Base-by-base conservation (phyloP, 2,113 vertebrate species). In the Boulengeromyrus knoepffleri region DNA sequence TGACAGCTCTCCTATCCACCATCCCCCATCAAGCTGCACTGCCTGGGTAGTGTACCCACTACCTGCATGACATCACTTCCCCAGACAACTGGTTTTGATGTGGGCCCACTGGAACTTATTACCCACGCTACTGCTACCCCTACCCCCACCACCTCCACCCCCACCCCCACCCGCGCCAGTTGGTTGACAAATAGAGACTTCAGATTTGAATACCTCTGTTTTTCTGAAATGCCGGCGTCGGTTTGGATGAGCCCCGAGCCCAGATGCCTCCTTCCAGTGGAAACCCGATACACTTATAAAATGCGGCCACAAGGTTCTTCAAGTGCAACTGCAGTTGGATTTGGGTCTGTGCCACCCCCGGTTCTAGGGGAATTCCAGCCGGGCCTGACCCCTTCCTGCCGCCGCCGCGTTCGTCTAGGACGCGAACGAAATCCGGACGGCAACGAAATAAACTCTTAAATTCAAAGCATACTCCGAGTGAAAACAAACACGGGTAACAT, bases 361-460 rank as follows among this genome's bases (percentile, higher is more conserved):
- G 39, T 80, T 77, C 24, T 39, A 85, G 83, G 93, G 94, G 93
- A 92, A 93, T 94, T 93, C 94, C 93, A 93, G 90, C 91, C 85
- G 46, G 92, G 31, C 8, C 93, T 89, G 24, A 58, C 92, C 91
- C 31, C 88, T 92, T 92, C 93, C 91, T 92, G 90, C 90, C 58
- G 31, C 36, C 6, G 19, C 91, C 66, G 88, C 89, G 91, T 94
- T 92, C 88, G 90, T 92, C 90, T 90, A 31, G 70, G 62, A 90
- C 91, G 91, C 86, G 90, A 93, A 90, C 89, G 86, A 88, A 85
- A 46, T 52, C 91, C 91, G 56, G 86, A 91, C 19, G 53, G 77
- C 86, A 88, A 93, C 90, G 90, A 92, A 93, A 93, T 91, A 91
- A 93, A 92, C 90, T 90, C 85, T 58, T 88, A 91, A 31, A 93